Evolutionary conservation across 23 tunicate species (phyloP), one percentile per base, ranked within the genome.

Genomic region (Ciona savignyi): DNA sequence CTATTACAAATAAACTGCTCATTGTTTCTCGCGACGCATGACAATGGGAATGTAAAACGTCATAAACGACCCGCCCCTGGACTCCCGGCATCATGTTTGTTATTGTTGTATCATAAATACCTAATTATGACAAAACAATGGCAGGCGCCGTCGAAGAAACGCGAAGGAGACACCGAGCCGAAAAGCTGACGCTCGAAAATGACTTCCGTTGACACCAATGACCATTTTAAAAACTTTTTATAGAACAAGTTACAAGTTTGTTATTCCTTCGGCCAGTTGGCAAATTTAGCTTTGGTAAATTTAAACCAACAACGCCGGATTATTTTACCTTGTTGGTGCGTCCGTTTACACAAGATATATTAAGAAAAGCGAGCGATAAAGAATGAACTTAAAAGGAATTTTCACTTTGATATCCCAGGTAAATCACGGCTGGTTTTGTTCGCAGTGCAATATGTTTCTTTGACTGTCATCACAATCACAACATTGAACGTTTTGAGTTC

Each of bases 141-240:
- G 67, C 25, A 63, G 67, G 67, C 67, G 67, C 67, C 67, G 67
- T 63, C 56, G 56, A 42, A 42, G 56, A 42, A 42, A 42, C 56
- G 9, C 11, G 9, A 9, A 42, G 56, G 9, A 42, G 56, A 42
- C 56, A 42, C 9, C 15, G 11, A 6, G 56, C 56, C 15, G 56
- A 42, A 42, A 42, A 42, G 56, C 56, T 42, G 56, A 9, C 15
- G 56, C 56, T 42, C 15, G 15, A 42, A 15, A 42, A 6, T 9
- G 56, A 6, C 56, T 42, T 42, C 56, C 56, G 56, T 42, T 15
- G 11, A 42, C 56, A 6, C 56, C 11, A 6, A 6, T 42, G 56
- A 6, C 15, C 56, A 42, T 9, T 9, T 9, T 15, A 42, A 42
- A 15, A 42, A 9, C 15, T 42, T 42, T 15, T 15, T 42, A 42